Evolutionary conservation across 1,140 invertebrate genomes (phyloP), one percentile per base, ranked within the genome.

Genomic region (Globodera ellingtonae): DNA sequence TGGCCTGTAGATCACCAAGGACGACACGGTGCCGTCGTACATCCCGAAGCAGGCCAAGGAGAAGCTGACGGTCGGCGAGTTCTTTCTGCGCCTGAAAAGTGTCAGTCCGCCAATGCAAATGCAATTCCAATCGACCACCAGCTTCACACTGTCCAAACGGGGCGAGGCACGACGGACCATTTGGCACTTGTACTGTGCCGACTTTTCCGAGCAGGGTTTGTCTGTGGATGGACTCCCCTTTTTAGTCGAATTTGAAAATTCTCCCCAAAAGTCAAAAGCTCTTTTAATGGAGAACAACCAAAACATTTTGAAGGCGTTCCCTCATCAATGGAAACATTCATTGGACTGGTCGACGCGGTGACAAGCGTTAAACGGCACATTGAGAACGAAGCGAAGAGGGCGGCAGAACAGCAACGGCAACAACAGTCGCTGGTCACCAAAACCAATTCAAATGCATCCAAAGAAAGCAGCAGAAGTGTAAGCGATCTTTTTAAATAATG

Each of bases 331-430:
- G 82, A 83, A 9, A 50, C 81, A 8, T 83, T 83, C 72, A 75
- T 83, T 47, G 81, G 76, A 18, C 87, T 86, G 65, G 75, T 86
- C 44, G 85, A 86, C 74, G 84, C 84, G 13, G 86, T 88, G 10
- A 83, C 79, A 65, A 85, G 84, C 65, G 78, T 86, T 7, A 86
- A 86, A 77, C 65, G 86, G 50, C 85, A 86, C 72, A 86, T 86
- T 46, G 84, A 87, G 73, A 86, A 86, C 73, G 85, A 86, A 62
- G 48, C 69, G 21, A 77, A 79, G n/a, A 35, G 35, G 46, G 4
- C 18, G 13, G 73, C 47, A 9, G 24, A 70, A 13, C 7, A 47
- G 8, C 77, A 52, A 15, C 59, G 24, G 13, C 77, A 44, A 62
- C 66, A 46, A 46, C 66, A 46, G 62, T 24, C 21, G 6, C n/a